Evolutionary conservation across 2,888 invertebrate species (phyloP), one percentile per base, ranked within the genome.

Genomic region (Cremastinae sp.): DNA sequence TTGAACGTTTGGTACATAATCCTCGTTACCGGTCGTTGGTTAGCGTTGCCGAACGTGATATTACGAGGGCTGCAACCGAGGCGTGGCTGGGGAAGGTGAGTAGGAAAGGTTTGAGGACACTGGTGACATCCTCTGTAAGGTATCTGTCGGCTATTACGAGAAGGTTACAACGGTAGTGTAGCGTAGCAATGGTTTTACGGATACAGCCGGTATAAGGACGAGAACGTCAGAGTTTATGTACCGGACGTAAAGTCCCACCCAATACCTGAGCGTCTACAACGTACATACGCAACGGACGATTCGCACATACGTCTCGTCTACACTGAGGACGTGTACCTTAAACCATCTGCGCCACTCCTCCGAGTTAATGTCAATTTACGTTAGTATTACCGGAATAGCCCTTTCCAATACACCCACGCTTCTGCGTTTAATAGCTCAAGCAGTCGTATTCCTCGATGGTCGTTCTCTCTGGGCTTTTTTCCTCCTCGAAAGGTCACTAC

Each of bases 311-410:
- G 28, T 20, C 14, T 22, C n/a, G 35, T 10, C n/a, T 18, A 43
- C 41, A 16, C 16, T 5, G 28, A 28, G 10, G 20, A 45, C 28
- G 41, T 28, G 10, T 73, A 64, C 49, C 59, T 28, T 61, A 66
- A 53, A 61, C 71, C 70, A 66, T 69, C 49, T 37, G 64, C 53
- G 76, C 76, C 76, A 76, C 76, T 76, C 76, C 76, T 76, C 75
- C 59, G 62, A 74, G 78, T 75, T 80, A 75, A 80, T 80, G 79
- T 80, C 80, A 80, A 80, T 80, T 80, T 80, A 80, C 78, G 78
- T 72, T 79, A 74, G 80, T 79, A 80, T 80, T 79, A 79, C 80
- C 74, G 51, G 79, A 77, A 79, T 76, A 80, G 78, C 69, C 78
- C 71, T 80, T 79, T 75, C 69, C 71, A 74, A 74, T 78, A 78